Base-by-base conservation (phyloP, 2,113 vertebrate species). In the Pseudopipra pipra region DNA sequence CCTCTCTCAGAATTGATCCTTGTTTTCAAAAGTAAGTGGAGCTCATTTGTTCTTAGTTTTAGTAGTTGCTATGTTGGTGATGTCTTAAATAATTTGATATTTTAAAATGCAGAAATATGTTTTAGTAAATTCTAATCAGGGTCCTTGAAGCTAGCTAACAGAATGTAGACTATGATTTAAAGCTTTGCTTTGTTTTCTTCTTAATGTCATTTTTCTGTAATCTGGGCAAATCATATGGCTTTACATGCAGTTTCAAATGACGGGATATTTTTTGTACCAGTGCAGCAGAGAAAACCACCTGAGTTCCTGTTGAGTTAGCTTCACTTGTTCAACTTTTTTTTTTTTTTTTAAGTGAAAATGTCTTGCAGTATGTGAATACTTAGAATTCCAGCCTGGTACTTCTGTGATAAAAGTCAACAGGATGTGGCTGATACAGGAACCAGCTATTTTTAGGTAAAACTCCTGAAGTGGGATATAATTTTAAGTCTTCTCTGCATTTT, bases 371-470 rank as follows among this genome's bases (percentile, higher is more conserved):
- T 70, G 19, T 46, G 46, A 61, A 58, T 59, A 43, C 12, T 92
- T 80, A 77, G 12, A 85, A 92, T 84, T 92, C 63, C 37, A 85
- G 44, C 31, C 33, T 66, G 37, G 12, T 86, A 62, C 20, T 80
- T 92, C 68, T 51, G 49, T 6, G 1, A 66, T 77, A 76, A 68
- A 94, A 93, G 30, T 63, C 75, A 86, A 93, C 46, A 93, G 85
- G 79, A 96, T 88, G 39, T 74, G 55, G 51, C 43, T 93, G 51
- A 74, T 67, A 71, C 18, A 90, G 65, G 72, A 90, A 65, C 4
- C 24, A 87, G 70, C 46, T 94, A 90, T 93, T 92, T 94, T 93
- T 96, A 93, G 94, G 55, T 77, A 55, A 87, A 84, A 63, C 22
- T 93, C 59, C 68, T 81, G 80, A 90, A 95, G 47, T 52, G 33